phyloP scores from a whole-genome alignment of 2,797 vertebrate genomes.

The Clarias laeviceps region DNA sequence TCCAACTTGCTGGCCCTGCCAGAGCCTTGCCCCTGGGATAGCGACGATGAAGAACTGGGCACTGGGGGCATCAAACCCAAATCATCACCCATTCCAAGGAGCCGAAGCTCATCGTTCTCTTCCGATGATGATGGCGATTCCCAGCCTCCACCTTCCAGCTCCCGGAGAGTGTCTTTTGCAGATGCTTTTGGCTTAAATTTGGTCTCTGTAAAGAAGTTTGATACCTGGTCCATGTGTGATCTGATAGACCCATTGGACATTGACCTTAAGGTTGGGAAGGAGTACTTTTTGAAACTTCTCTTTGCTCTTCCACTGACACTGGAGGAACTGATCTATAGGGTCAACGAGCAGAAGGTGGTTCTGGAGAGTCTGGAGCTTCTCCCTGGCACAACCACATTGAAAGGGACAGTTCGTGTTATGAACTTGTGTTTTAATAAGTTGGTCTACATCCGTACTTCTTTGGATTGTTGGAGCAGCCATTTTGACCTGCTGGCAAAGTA shows the following conservation, averaged over 20 bases:
- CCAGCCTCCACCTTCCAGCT: slow-evolving; percentile 59
- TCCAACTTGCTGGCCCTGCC: slow-evolving; percentile 73
- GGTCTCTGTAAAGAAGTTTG: slow-evolving; percentile 92
- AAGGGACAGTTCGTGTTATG: slow-evolving; percentile 86
- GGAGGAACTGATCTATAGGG: slow-evolving; percentile 77
- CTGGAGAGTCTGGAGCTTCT: slow-evolving; percentile 82
- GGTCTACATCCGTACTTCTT: slow-evolving; percentile 85
- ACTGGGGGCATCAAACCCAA: slow-evolving; percentile 76
- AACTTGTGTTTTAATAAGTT: slow-evolving; percentile 89
- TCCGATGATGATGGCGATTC: slow-evolving; percentile 79
- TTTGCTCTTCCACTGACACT: slow-evolving; percentile 77
- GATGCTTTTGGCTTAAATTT: slow-evolving; percentile 89
- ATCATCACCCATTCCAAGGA: slow-evolving; percentile 85
- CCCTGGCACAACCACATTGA: slow-evolving; percentile 82
- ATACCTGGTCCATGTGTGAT: slow-evolving; percentile 79
- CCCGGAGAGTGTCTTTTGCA: slow-evolving; percentile 93
- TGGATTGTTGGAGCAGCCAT: slow-evolving; percentile 88
- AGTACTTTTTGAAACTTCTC: slow-evolving; percentile 77
- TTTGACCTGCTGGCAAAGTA: slow-evolving; percentile 92
- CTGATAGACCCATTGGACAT: slow-evolving; percentile 63
- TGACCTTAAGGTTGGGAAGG: slow-evolving; percentile 71
- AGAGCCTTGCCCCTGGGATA: slow-evolving; percentile 68
- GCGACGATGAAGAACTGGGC: slow-evolving; percentile 80
- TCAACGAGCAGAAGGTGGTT: slow-evolving; percentile 81
- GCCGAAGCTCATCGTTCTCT: slow-evolving; percentile 77